Evolutionary conservation across 2,113 vertebrate species (phyloP).

Genomic region (Anolis sagrei): DNA sequence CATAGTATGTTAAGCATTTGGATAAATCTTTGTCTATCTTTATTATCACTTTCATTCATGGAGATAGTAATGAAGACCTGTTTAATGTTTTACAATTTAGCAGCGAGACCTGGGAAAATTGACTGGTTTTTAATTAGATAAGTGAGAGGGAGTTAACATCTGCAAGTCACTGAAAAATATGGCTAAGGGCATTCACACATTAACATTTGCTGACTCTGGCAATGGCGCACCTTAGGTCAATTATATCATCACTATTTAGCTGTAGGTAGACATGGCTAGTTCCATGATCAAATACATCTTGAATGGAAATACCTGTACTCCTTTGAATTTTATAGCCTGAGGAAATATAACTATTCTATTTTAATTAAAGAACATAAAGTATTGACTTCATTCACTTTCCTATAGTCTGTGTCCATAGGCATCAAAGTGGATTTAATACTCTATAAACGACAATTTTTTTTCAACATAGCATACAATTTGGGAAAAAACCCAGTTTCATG

Average conservation of each 20-base stretch:
- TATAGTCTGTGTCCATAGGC: neutral
- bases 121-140: constrained; percentile 20
- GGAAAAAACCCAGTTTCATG: neutral
- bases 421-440: neutral
- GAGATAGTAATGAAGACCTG: neutral
- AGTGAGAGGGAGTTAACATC: neutral
- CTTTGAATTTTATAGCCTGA: neutral
- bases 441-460: neutral
- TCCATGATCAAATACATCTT: neutral
- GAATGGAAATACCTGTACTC: neutral
- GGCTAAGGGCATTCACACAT: neutral
- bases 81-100: neutral
- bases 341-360: neutral
- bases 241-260: neutral
- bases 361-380: constrained; percentile 18
- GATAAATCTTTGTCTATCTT: neutral
- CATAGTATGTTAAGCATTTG: neutral
- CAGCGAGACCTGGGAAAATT: neutral
- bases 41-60: rapidly evolving
- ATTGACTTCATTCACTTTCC: neutral
- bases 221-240: neutral
- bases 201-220: constrained; percentile 9
- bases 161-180: neutral
- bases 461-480: neutral
- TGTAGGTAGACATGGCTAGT: neutral